phyloP scores from a whole-genome alignment of 2,888 invertebrate species.

The Steinernema carpocapsae region DNA sequence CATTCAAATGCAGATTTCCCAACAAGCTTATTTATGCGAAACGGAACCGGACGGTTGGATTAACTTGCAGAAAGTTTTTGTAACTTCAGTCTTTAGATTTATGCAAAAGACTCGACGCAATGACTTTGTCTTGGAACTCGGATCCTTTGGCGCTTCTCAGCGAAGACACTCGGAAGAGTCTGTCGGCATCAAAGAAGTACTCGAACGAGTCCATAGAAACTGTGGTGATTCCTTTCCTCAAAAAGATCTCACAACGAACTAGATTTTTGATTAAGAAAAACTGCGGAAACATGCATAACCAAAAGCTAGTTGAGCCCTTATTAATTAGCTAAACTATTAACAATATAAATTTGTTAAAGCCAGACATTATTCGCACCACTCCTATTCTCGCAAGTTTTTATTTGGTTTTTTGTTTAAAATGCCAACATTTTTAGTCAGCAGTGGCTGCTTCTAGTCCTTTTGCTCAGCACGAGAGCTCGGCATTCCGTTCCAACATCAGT shows the following conservation, averaged over 20 bases:
- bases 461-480: too few species aligned
- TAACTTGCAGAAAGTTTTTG: background rate
- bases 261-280: background rate
- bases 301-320: background rate
- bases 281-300: background rate
- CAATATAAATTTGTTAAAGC: background rate
- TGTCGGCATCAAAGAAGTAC: background rate
- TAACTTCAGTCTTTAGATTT: background rate
- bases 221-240: slow-evolving; percentile 9
- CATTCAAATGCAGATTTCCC: slow-evolving; percentile 2
- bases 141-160: slow-evolving; percentile 17
- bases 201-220: slow-evolving; percentile 26
- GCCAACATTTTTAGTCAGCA: too few species aligned
- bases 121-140: slow-evolving; percentile 4
- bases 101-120: background rate
- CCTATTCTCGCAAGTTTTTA: too few species aligned
- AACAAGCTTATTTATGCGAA: slow-evolving; percentile 23
- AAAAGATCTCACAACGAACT: background rate
- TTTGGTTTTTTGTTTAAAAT: too few species aligned
- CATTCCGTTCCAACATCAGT: too few species aligned
- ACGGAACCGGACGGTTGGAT: slow-evolving; percentile 15
- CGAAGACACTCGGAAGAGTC: background rate
- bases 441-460: too few species aligned
- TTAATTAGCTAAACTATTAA: background rate
- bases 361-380: too few species aligned